Percentiles rank a stretch among this genome's conserved stretches.
phyloP scores from a whole-genome alignment of 37 sponge, comb jelly and placozoan genomes.

The Beroe forskalii region DNA sequence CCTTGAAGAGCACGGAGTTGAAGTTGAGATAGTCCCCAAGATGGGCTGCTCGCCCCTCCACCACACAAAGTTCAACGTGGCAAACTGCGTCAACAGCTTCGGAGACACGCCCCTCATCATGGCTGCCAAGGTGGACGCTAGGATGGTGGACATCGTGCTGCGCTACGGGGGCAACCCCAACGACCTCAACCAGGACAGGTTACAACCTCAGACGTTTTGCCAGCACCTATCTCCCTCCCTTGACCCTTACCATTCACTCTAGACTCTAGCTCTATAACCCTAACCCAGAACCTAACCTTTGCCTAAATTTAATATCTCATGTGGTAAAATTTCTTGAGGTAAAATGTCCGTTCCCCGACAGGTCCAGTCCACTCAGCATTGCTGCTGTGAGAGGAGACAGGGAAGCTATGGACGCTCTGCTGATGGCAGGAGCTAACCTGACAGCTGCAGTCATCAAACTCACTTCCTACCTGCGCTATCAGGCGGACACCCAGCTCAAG shows the following conservation, averaged over 20 bases:
- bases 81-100: not conserved
- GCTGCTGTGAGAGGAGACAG: slow-evolving; percentile 38
- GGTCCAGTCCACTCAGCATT: slow-evolving; percentile 43
- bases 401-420: slow-evolving; percentile 2
- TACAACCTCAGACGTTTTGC: too few species aligned
- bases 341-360: too few species aligned
- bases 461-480: not conserved
- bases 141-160: slow-evolving; percentile 28
- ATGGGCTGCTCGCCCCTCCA: slow-evolving; percentile 40
- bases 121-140: not conserved
- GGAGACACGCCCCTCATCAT: slow-evolving; percentile 60
- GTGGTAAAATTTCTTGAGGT: too few species aligned
- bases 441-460: slow-evolving; percentile 52
- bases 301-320: too few species aligned
- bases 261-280: too few species aligned
- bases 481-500: not conserved
- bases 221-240: too few species aligned
- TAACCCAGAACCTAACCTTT: too few species aligned
- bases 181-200: slow-evolving; percentile 4
- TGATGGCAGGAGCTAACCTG: slow-evolving; percentile 32
- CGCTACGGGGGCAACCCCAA: slow-evolving; percentile 35
- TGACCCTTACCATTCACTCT: too few species aligned
- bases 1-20: not conserved
- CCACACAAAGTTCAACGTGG: slow-evolving; percentile 39
- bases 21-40: slow-evolving; percentile 57